phyloP scores from a whole-genome alignment of 2,888 invertebrate genomes.

The Laspeyria flexula region DNA sequence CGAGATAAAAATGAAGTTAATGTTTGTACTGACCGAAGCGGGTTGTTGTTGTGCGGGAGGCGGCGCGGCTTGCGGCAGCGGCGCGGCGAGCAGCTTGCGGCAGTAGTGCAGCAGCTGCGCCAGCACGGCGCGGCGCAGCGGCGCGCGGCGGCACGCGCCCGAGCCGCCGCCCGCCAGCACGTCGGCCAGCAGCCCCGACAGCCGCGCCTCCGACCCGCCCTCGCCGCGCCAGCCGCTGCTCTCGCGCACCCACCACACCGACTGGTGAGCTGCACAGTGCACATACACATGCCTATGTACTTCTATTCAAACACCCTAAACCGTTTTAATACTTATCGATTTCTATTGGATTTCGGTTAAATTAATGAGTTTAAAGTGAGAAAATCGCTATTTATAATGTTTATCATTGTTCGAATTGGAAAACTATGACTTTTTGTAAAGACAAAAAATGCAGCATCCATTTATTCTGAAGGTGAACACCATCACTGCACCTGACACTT shows the following conservation, averaged over 20 bases:
- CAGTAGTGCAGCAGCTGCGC: slow-evolving; percentile 90
- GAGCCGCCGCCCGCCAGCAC: slow-evolving; percentile 86
- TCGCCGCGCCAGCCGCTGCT: slow-evolving; percentile 81
- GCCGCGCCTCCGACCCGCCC: slow-evolving; percentile 87
- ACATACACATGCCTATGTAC: background rate
- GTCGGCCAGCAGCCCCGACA: slow-evolving; percentile 90
- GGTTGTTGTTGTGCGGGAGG: no score
- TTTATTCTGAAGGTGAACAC: no score
- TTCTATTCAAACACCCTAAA: no score
- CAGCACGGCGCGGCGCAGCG: slow-evolving; percentile 90
- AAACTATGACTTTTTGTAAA: no score
- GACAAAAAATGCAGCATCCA: no score
- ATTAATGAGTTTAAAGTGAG: no score
- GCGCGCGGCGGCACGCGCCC: slow-evolving; percentile 83
- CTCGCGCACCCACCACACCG: slow-evolving; percentile 69
- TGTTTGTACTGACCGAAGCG: background rate
- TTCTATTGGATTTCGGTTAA: no score
- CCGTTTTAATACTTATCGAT: no score
- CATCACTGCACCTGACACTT: no score
- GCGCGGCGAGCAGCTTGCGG: slow-evolving; percentile 84
- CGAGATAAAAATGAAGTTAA: no score
- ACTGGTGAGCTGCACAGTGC: slow-evolving; percentile 76
- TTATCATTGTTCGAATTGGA: no score
- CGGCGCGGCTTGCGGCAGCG: slow-evolving; percentile 48
- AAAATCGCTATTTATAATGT: no score